Evolutionary conservation across 37 sponge, comb jelly and placozoan species (phyloP), one percentile per base, ranked within the genome.

Genomic region (Spongilla lacustris): DNA sequence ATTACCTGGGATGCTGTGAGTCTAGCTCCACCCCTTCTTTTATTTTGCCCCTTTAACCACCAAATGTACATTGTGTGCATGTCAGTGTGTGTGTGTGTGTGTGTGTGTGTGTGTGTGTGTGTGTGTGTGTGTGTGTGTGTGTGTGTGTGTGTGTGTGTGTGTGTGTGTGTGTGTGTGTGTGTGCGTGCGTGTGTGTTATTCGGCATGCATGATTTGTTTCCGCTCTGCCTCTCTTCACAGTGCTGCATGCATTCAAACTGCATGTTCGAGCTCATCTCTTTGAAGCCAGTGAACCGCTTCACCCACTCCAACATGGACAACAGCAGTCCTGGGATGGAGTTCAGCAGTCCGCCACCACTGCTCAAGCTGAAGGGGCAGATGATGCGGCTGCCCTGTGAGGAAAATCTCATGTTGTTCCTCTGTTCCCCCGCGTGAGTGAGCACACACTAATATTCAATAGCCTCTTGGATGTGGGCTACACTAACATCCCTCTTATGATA

Each of bases 361-460:
- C 80, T 89, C 24, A 83, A 37, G 38, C 84, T 89, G 25, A 89
- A 89, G 81, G 90, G 93, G 35, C 80, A 93, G 75, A 93, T 93
- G 93, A 68, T 89, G 84, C 14, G 50, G 26, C 71, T 86, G 8
- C 12, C 67, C 0, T 41, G 41, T 6, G 24, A 84, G 22, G 14
- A 22, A 4, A 33, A 81, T 0, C 38, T 9, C 49, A 75, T 93
- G 19, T 31, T 69, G 33, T 93, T 86, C 87, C 87, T 93, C 68
- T 93, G 93, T 80, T 93, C 90, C 2, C 93, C 93, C 37, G 84
- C 78, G 93, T 86, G 78, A 83, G 90, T 84, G 83, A 10, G 5
- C 41, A 41, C 41, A 41, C 41, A 41, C 41, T 41, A 41, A 3
- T 41, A 41, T 41, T 41, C 6, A 9, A 41, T 41, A 41, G 6